Evolutionary conservation across 2,113 vertebrate genomes (phyloP).

Genomic region (Carettochelys insculpta): DNA sequence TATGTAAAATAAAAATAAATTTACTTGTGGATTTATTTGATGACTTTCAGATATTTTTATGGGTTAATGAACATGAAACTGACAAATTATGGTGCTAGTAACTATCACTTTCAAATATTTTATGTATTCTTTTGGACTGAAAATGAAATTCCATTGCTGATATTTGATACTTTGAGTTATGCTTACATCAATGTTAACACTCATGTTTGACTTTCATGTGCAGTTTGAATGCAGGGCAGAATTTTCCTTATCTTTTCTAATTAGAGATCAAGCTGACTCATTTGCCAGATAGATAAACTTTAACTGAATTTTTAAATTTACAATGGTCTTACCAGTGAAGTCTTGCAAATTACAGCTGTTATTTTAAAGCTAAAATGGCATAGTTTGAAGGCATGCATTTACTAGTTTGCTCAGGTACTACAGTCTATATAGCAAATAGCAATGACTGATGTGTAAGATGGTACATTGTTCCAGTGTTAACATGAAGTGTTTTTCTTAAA

Average conservation of each 20-base stretch:
- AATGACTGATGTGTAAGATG: neutral
- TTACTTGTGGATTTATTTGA: neutral
- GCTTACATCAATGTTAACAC: neutral
- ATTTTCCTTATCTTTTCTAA: conserved; percentile 31
- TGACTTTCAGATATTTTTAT: neutral
- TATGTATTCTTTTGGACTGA: neutral
- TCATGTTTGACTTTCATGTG: neutral
- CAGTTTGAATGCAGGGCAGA: neutral
- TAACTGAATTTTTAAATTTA: conserved; percentile 36
- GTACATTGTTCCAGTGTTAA: neutral
- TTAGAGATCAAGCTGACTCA: conserved; percentile 65
- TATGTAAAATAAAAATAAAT: neutral
- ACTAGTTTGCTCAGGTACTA: too few species aligned
- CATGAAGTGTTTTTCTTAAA: conserved; percentile 14
- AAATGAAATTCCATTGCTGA: neutral
- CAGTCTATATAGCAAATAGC: neutral
- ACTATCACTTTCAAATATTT: neutral
- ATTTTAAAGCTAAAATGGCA: neutral
- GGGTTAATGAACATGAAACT: neutral
- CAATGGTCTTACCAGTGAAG: conserved; percentile 44
- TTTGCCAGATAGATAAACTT: conserved; percentile 60
- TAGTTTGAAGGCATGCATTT: too few species aligned
- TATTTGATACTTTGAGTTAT: neutral
- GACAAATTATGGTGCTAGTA: neutral
- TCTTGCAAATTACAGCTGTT: neutral